A percentile compares a stretch with the other conserved stretches of the same genome.
phyloP scores from a whole-genome alignment of 2,888 invertebrate species.

The Leuctra nigra region DNA sequence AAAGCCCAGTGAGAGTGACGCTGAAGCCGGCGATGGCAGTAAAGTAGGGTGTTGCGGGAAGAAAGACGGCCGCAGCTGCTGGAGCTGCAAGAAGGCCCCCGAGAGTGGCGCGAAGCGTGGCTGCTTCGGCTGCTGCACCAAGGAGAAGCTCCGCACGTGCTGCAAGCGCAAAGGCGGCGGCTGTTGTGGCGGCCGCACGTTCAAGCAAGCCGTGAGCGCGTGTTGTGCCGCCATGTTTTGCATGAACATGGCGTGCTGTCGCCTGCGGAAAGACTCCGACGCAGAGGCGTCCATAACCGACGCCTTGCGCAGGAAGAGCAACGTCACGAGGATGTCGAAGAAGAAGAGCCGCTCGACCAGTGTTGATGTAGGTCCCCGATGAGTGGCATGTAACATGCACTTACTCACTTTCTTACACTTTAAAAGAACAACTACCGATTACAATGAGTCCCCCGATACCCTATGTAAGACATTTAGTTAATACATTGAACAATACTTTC shows the following conservation, averaged over 20 bases:
- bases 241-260: slow-evolving; percentile 28
- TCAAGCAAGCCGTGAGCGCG: slow-evolving; percentile 10
- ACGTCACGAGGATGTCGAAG: slow-evolving; percentile 24
- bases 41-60: slow-evolving; percentile 1
- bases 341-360: slow-evolving; percentile 20
- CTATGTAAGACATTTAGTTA: no score
- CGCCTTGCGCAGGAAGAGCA: slow-evolving; percentile 19
- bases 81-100: neutral
- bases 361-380: slow-evolving; percentile 1
- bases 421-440: no score
- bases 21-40: slow-evolving; percentile 11
- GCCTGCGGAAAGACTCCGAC: slow-evolving; percentile 18
- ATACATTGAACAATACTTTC: no score
- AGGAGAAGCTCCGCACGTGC: neutral
- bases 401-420: slow-evolving; percentile 10
- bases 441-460: no score
- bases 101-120: neutral
- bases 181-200: neutral
- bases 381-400: no score
- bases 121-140: slow-evolving; percentile 1
- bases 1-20: slow-evolving; percentile 28
- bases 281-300: slow-evolving; percentile 21
- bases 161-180: neutral
- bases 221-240: slow-evolving; percentile 28
- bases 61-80: no score